phyloP scores from a whole-genome alignment of 2,888 invertebrate species.

The Trichogramma evanescens region DNA sequence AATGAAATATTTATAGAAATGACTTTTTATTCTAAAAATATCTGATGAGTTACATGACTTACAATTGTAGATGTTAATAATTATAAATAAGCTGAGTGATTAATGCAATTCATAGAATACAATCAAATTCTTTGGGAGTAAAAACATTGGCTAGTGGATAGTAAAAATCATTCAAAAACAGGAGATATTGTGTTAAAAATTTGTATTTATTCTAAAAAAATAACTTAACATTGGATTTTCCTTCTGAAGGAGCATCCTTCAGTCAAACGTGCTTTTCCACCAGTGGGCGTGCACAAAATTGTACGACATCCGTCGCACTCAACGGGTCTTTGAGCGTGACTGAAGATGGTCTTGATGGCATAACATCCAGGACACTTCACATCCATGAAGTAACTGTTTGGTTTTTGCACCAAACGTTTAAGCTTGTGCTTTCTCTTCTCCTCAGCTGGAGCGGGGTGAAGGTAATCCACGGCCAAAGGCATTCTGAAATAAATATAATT shows the following conservation, averaged over 20 bases:
- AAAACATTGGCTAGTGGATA: too few relatives aligned
- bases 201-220: too few relatives aligned
- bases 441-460: slow-evolving; percentile 91
- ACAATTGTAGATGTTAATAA: too few relatives aligned
- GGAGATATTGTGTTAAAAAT: too few relatives aligned
- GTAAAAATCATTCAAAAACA: too few relatives aligned
- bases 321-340: slow-evolving; percentile 98
- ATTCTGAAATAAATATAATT: slow-evolving; percentile 37
- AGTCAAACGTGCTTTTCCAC: slow-evolving; percentile 96
- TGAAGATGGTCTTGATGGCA: slow-evolving; percentile 98
- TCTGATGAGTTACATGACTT: too few relatives aligned
- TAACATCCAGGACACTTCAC: slow-evolving; percentile 99
- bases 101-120: too few relatives aligned
- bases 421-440: slow-evolving; percentile 95
- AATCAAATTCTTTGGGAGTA: too few relatives aligned
- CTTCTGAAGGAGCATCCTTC: slow-evolving; percentile 98
- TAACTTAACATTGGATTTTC: slow-evolving; percentile 76
- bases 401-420: slow-evolving; percentile 97
- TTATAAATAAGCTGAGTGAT: too few relatives aligned
- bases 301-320: slow-evolving; percentile 98
- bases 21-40: too few relatives aligned
- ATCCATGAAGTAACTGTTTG: slow-evolving; percentile 99
- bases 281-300: slow-evolving; percentile 97
- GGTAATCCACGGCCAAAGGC: slow-evolving; percentile 89
- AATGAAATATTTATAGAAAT: too few relatives aligned